phyloP scores from a whole-genome alignment of 1,140 invertebrate species.

The Nebria ingens region DNA sequence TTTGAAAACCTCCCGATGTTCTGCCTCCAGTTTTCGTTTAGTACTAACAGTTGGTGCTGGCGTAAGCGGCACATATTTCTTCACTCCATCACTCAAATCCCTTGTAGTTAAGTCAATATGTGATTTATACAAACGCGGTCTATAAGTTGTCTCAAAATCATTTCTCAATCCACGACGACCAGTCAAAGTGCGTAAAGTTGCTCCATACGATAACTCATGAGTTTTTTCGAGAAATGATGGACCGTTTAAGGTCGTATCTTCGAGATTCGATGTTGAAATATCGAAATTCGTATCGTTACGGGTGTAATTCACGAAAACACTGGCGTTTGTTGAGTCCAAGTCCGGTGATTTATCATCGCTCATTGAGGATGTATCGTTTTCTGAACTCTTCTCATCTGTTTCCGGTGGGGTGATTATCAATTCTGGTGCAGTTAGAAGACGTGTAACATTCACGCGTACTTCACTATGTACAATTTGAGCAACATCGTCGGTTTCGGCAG shows the following conservation, averaged over 20 bases:
- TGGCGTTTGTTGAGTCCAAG: slow-evolving; percentile 20
- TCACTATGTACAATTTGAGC: slow-evolving; percentile 2
- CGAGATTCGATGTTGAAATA: slow-evolving; percentile 17
- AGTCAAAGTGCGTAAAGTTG: slow-evolving; percentile 23
- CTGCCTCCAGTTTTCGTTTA: neutral
- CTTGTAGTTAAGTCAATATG: slow-evolving; percentile 3
- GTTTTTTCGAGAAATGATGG: slow-evolving; percentile 16
- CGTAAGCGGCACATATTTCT: slow-evolving; percentile 18
- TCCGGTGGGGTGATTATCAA: slow-evolving; percentile 7
- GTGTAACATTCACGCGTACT: neutral
- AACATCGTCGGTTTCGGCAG: slow-evolving; percentile 13
- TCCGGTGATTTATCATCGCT: slow-evolving; percentile 9
- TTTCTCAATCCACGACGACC: slow-evolving; percentile 25
- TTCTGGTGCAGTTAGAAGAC: neutral
- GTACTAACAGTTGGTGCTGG: slow-evolving; percentile 8
- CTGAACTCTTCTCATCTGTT: neutral
- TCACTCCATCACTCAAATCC: neutral
- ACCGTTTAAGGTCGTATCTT: neutral
- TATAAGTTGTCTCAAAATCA: slow-evolving; percentile 20
- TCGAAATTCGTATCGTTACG: slow-evolving; percentile 23
- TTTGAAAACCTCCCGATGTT: slow-evolving; percentile 21
- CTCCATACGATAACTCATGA: slow-evolving; percentile 21
- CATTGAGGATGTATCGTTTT: neutral
- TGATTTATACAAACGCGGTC: slow-evolving; percentile 19
- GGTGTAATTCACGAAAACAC: slow-evolving; percentile 11